Evolutionary conservation across 2,797 vertebrate species (phyloP), one percentile per base, ranked within the genome.

Genomic region (Tangara arthus): DNA sequence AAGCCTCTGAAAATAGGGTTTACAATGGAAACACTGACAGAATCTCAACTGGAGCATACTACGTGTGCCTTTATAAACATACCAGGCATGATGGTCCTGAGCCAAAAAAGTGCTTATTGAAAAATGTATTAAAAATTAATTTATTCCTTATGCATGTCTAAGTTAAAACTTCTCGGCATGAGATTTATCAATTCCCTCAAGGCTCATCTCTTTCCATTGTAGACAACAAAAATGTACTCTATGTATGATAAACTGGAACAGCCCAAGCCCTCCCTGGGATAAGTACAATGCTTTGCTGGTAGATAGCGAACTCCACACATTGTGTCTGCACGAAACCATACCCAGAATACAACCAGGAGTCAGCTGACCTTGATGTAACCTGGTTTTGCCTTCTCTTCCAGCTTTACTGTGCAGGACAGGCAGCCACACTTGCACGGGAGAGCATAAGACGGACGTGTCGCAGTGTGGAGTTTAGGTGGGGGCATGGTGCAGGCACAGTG

Each of bases 101-200:
- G 79, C 72, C 94, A 95, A 94, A 92, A 96, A 96, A 91, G 10
- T 87, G 18, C 39, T 94, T 91, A 87, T 96, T 93, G 89, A 95
- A 93, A 95, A 96, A 93, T 91, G 49, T 91, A 97, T 96, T 96
- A 94, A 97, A 96, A 95, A 96, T 82, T 94, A 95, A 97, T 95
- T 84, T 96, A 86, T 95, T 95, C 95, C 95, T 92, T 94, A 94
- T 96, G 95, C 68, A 79, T 46, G 61, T 88, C 68, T 91, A 75
- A 87, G 79, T 87, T 91, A 87, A 94, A 95, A 47, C 30, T 90
- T 95, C 77, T 96, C 6, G 0, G 68, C 65, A 65, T 91, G 71
- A 90, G 53, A 68, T 94, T 94, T 95, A 92, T 93, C 89, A 94
- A 57, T 68, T 90, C 96, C 89, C 87, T 79, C 39, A 76, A 89